Evolutionary conservation across 2,113 vertebrate species (phyloP), one percentile per base, ranked within the genome.

Genomic region (Gorsachius goisagi): DNA sequence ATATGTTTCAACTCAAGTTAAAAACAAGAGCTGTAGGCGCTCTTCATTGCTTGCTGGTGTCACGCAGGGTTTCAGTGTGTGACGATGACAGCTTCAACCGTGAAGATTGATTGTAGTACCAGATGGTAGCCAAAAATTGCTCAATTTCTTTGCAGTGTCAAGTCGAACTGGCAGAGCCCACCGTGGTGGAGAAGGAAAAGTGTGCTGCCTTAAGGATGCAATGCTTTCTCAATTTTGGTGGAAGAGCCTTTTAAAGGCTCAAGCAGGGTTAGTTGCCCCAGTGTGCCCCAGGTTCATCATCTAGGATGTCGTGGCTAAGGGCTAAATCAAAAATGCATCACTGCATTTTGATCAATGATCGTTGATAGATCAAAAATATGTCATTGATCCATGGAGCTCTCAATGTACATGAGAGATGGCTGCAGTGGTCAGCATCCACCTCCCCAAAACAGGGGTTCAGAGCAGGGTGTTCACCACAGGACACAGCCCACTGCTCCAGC

Each of bases 261-360:
- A 16, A 23, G 53, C 23, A 33, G 71, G 35, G 30, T 85, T 83
- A 66, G n/a, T 35, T 79, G 33, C 7, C 33, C 19, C 21, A 55
- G 1, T 0, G 0, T 1, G 2, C 28, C 18, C 52, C 20, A 71
- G 10, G 39, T 89, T 91, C 47, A 44, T 86, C 37, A 7, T 41
- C 52, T 53, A 22, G n/a, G 28, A 59, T 18, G 8, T 50, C 47
- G 10, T 18, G 7, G 62, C 27, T 50, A 37, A 79, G 53, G 24
- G 33, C 53, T 56, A 72, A 77, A 39, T 64, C 39, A 44, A 68
- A 91, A 77, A 15, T 7, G 9, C 21, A 19, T 45, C 44, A 5
- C 6, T 87, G 41, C 20, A 4, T 80, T 50, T 77, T 56, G 66
- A 37, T 78, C 30, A 26, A 2, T 39, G 28, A 18, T 59, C 9